Percentiles rank a stretch among this genome's conserved stretches.
These are phyloP conservation scores for Ornithoptera alexandrae DNA, from an alignment of 2,888 invertebrate species.

Conservation along the genomic window DNA sequence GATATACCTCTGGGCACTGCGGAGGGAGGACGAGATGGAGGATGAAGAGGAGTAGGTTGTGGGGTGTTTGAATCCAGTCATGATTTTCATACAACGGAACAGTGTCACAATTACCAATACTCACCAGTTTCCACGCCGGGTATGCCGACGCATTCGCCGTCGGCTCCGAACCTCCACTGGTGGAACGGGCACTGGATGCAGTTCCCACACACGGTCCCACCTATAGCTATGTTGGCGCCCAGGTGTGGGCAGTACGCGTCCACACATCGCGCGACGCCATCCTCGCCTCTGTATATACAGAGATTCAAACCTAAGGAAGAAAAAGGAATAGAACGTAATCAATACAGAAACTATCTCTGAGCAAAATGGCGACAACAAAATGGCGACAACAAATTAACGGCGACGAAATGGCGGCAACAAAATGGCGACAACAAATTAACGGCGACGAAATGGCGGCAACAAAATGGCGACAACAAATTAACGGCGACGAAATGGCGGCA, in stretches of 20 bases:
- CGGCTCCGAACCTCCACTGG: conserved; percentile 89
- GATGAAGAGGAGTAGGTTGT: no score
- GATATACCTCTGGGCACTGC: conserved; percentile 85
- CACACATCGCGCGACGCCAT: conserved; percentile 83
- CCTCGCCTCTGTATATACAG: conserved; percentile 84
- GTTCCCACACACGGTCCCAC: conserved; percentile 87
- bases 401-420: no score
- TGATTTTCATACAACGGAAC: no score
- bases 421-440: no score
- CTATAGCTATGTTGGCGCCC: conserved; percentile 91
- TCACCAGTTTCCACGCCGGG: conserved; percentile 77
- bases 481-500: no score
- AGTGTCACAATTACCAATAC: neutral
- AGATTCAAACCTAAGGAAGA: conserved; percentile 81
- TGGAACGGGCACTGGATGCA: conserved; percentile 95
- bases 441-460: no score
- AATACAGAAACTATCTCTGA: no score
- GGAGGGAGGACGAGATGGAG: conserved; percentile 5
- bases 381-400: no score
- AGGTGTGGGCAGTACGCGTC: conserved; percentile 95
- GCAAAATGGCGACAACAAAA: no score
- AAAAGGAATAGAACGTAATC: no score
- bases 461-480: no score
- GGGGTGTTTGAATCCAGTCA: no score
- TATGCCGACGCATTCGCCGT: conserved; percentile 86